Evolutionary conservation across 2,113 vertebrate genomes (phyloP), one percentile per base, ranked within the genome.

Genomic region (Opisthocomus hoazin): DNA sequence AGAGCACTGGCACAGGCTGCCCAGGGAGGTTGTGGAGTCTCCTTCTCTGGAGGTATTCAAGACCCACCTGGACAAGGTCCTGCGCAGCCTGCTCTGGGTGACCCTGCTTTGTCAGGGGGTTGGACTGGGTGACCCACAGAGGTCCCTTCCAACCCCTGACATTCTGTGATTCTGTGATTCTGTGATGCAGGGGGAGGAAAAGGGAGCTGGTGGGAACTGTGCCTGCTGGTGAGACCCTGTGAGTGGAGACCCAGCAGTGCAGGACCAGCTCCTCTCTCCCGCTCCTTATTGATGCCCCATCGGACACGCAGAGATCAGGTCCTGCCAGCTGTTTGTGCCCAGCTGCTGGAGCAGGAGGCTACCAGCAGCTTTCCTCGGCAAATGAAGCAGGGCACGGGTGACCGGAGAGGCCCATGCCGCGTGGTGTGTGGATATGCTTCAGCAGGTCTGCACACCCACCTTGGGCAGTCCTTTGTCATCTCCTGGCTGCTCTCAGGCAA

Each of bases 301-400:
- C 2, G 2, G 57, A 56, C 34, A 26, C 3, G 9, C 15, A 56
- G 53, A 73, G n/a, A 66, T 80, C 32, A 3, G 7, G 36, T 61
- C 41, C 41, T 7, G 2, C 9, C 1, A 4, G 50, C 13, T 0
- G 7, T 20, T 19, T 75, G 37, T 50, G 37, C 12, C 23, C 63
- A 76, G 48, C 43, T 76, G 29, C 84, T 71, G 66, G 79, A 86
- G 29, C 23, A 80, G 43, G 43, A 76, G 58, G 23, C 45, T 43
- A 29, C 32, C 78, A 32, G 56, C 9, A 81, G 41, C 50, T 46
- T n/a, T 29, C 11, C 45, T 57, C 56, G 68, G 45, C 54, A 51
- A 81, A 27, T 4, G 34, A 74, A 34, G 54, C 34, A 81, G 27
- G 34, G 26, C 1, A 3, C 0, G 4, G 68, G 41, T 12, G 15